Evolutionary conservation across 2,797 vertebrate species (phyloP).

Genomic region (Tolypeutes matacus): DNA sequence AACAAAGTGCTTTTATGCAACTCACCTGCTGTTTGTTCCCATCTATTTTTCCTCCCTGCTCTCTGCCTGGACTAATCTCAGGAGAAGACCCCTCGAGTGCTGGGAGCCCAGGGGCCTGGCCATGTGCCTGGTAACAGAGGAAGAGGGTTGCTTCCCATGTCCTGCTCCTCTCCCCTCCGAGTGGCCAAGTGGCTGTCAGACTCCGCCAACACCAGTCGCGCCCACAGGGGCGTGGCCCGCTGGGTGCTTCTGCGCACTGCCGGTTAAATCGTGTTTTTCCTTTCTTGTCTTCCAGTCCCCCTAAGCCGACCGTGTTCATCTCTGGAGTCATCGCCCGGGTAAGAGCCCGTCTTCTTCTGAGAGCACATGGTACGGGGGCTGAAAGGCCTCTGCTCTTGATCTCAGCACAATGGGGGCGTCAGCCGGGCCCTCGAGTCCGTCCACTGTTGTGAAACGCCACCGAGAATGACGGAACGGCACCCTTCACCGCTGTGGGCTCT

Average conservation of each 20-base stretch:
- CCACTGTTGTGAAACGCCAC: not conserved
- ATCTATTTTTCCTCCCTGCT: rapidly evolving
- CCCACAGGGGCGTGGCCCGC: rapidly evolving
- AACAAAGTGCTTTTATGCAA: not conserved
- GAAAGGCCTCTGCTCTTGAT: conserved; percentile 61
- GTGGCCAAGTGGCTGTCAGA: not conserved
- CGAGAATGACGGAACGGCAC: not conserved
- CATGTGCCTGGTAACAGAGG: not conserved
- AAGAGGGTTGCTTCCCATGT: rapidly evolving
- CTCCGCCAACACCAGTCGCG: not conserved
- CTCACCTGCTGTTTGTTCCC: not conserved
- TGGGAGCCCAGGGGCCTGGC: not conserved
- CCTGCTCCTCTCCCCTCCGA: rapidly evolving
- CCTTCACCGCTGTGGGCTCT: not conserved
- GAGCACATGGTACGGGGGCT: not conserved
- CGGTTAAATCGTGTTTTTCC: not conserved
- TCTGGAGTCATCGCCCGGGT: conserved; percentile 96
- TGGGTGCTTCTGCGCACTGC: rapidly evolving
- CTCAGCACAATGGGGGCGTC: not conserved
- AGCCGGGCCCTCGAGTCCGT: not conserved
- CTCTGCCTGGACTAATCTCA: not conserved
- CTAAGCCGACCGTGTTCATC: conserved; percentile 93
- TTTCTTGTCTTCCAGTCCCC: conserved; percentile 89
- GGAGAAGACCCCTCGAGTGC: not conserved
- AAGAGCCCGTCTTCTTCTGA: conserved; percentile 79